Conservation (phyloP, 2,113 vertebrate species). For the Tetrao urogallus region DNA sequence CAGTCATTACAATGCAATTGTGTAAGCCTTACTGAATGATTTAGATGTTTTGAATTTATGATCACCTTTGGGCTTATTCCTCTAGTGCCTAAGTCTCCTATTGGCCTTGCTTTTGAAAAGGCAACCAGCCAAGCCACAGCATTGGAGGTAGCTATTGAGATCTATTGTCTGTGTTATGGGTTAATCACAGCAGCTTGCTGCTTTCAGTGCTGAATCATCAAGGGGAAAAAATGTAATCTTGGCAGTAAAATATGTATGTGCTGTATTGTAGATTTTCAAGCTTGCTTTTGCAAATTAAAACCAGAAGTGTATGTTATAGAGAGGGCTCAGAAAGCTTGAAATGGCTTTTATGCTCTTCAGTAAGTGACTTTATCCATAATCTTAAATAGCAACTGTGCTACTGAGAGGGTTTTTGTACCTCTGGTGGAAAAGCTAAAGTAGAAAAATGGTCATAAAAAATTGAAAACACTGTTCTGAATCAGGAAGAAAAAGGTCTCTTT, state of each 20-base stretch:
- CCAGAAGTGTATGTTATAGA: slow-evolving; percentile 9
- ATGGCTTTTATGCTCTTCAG: slow-evolving; percentile 51
- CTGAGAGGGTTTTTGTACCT: slow-evolving; percentile 43
- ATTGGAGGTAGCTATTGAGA: slow-evolving; percentile 9
- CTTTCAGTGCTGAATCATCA: slow-evolving; percentile 66
- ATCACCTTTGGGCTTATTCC: neutral
- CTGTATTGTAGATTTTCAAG: slow-evolving; percentile 64
- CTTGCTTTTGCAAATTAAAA: slow-evolving; percentile 68
- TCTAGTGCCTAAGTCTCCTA: neutral
- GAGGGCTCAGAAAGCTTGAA: slow-evolving; percentile 51
- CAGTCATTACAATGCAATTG: neutral
- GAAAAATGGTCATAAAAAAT: slow-evolving; percentile 47
- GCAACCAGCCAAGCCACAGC: neutral
- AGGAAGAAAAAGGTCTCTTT: slow-evolving; percentile 30
- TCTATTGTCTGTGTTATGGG: slow-evolving; percentile 43
- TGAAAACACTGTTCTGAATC: slow-evolving; percentile 26
- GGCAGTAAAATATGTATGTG: slow-evolving; percentile 69
- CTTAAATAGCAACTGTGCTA: slow-evolving; percentile 30
- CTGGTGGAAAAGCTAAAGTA: slow-evolving; percentile 4
- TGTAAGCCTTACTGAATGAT: neutral
- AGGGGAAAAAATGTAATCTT: slow-evolving; percentile 70
- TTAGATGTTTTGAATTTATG: neutral
- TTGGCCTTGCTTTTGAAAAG: neutral
- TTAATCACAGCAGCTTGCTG: slow-evolving; percentile 55
- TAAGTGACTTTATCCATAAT: slow-evolving; percentile 49